phyloP scores from a whole-genome alignment of 2,888 invertebrate genomes.

The Lepetodrilus schrolli region DNA sequence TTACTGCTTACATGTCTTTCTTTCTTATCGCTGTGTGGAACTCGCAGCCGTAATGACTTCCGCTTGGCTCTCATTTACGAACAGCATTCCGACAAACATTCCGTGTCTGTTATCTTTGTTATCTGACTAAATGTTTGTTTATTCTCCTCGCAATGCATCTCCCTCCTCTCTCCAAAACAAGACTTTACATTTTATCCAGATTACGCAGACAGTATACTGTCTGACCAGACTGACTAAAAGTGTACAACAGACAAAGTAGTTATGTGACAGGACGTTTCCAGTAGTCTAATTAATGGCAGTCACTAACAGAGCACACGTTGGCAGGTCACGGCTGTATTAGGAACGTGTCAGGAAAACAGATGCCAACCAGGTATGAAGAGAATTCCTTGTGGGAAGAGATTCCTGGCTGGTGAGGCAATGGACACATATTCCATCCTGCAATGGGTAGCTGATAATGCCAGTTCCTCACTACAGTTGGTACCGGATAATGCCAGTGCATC shows the following conservation, averaged over 20 bases:
- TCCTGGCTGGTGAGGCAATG: neutral
- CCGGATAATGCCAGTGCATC: too few relatives aligned
- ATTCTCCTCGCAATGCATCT: neutral
- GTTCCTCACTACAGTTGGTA: too few relatives aligned
- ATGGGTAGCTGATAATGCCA: too few relatives aligned
- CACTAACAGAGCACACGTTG: too few relatives aligned
- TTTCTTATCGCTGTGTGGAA: too few relatives aligned
- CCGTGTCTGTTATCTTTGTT: neutral
- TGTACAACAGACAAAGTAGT: too few relatives aligned
- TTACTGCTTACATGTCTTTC: too few relatives aligned
- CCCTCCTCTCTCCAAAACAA: neutral
- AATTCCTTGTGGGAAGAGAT: neutral
- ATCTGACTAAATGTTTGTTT: constrained; percentile 5
- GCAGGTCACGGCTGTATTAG: neutral
- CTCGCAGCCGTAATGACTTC: neutral
- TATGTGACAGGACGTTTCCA: too few relatives aligned
- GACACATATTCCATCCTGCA: too few relatives aligned
- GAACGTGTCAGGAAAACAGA: neutral
- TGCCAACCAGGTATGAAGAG: neutral
- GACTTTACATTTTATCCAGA: neutral
- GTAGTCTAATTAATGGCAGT: too few relatives aligned
- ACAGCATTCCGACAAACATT: neutral
- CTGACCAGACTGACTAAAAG: too few relatives aligned
- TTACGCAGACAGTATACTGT: too few relatives aligned
- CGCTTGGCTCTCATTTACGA: neutral